A percentile compares a stretch with the other conserved stretches of the same genome.
phyloP scores from a whole-genome alignment of 2,888 invertebrate genomes.

The Caenorhabditis macrosperma region DNA sequence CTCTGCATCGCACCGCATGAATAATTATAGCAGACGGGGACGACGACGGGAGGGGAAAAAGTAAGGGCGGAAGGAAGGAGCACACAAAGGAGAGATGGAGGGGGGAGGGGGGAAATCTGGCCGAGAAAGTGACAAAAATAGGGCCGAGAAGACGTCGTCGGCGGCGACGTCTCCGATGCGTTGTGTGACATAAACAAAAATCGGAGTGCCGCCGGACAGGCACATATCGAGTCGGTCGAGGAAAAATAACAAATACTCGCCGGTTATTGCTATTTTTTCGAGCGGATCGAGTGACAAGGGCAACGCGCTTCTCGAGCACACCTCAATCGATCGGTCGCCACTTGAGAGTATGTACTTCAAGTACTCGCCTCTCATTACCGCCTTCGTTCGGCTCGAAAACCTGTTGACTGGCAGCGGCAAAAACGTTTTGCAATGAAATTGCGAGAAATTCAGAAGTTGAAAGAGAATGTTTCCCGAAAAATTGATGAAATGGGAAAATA shows the following conservation, averaged over 20 bases:
- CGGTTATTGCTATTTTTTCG: background rate
- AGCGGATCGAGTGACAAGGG: constrained; percentile 32
- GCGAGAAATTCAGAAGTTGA: background rate
- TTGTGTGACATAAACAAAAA: background rate
- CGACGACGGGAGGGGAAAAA: background rate
- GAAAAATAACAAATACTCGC: background rate
- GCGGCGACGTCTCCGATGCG: background rate
- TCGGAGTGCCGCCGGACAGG: background rate
- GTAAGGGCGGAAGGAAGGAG: background rate
- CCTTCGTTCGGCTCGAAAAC: constrained; percentile 29
- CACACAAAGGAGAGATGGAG: background rate
- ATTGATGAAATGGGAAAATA: background rate
- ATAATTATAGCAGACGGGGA: constrained; percentile 28
- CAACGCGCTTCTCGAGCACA: constrained; percentile 41
- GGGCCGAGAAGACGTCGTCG: background rate
- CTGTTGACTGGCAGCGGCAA: constrained; percentile 32
- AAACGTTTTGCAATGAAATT: background rate
- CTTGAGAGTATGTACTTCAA: constrained; percentile 57
- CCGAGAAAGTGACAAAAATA: background rate
- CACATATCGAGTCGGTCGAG: too few relatives aligned
- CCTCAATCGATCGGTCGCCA: constrained; percentile 42
- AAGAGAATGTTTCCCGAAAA: too few relatives aligned
- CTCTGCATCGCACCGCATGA: constrained; percentile 22
- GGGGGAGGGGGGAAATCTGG: background rate
- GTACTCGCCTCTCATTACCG: constrained; percentile 54